phyloP scores from a whole-genome alignment of 1,140 invertebrate genomes.

The Pseudomyrmex dendroicus region DNA sequence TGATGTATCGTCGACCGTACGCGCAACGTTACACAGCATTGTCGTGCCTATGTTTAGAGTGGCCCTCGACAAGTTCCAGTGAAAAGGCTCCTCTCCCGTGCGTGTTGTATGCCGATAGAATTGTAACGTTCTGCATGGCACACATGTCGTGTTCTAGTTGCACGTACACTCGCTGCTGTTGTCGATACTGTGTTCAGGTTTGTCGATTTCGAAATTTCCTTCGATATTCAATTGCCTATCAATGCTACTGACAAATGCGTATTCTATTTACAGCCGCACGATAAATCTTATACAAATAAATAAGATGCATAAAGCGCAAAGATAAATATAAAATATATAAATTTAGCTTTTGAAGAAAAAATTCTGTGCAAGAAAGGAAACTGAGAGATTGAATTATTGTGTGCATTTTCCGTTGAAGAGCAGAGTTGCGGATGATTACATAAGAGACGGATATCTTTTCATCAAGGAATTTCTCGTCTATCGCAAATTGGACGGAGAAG shows the following conservation, averaged over 20 bases:
- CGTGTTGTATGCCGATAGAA: constrained; percentile 29
- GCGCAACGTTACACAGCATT: constrained; percentile 18
- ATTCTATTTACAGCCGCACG: too few relatives aligned
- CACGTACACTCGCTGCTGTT: constrained; percentile 1
- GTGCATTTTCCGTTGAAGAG: background rate
- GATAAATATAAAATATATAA: too few relatives aligned
- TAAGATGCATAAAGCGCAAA: too few relatives aligned
- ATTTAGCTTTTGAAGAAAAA: too few relatives aligned
- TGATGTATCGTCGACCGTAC: constrained; percentile 17
- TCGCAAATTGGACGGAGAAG: constrained; percentile 21
- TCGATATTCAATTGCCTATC: background rate
- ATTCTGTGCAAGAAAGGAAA: too few relatives aligned
- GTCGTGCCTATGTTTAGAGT: constrained; percentile 40
- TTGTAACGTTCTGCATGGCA: background rate
- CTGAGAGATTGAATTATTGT: background rate
- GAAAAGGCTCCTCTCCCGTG: constrained; percentile 28
- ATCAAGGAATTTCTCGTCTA: constrained; percentile 20
- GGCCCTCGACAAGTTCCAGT: constrained; percentile 41
- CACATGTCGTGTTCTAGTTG: constrained; percentile 24
- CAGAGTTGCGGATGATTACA: background rate
- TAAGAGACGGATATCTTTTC: constrained; percentile 32
- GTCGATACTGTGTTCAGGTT: background rate
- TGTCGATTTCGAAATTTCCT: constrained; percentile 14
- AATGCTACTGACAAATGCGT: too few relatives aligned
- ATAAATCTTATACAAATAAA: too few relatives aligned